These are phyloP conservation scores for Varecia variegata DNA, from an alignment of 2,797 vertebrate species.

Conservation along the genomic window DNA sequence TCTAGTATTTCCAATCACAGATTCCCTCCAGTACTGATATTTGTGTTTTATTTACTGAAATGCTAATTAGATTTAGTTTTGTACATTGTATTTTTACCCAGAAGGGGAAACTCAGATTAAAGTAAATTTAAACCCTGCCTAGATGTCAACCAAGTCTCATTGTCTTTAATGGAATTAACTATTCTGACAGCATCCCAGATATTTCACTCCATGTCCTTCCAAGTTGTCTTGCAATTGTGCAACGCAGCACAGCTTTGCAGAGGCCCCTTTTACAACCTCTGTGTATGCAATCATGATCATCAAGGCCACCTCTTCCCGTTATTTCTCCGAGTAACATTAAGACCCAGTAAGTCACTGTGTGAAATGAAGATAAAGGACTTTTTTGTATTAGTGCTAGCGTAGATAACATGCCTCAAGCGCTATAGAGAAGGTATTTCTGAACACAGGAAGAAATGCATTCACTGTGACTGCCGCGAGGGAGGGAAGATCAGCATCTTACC, in stretches of 20 bases:
- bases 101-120: neutral
- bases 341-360: neutral
- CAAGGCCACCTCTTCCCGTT: neutral
- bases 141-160: neutral
- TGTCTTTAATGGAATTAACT: neutral
- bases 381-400: neutral
- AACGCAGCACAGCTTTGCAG: neutral
- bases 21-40: neutral
- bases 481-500: neutral
- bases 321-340: neutral
- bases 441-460: neutral
- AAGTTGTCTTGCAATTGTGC: neutral
- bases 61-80: neutral
- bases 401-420: neutral
- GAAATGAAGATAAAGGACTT: constrained; percentile 19
- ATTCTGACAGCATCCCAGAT: neutral
- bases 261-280: neutral
- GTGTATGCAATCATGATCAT: neutral
- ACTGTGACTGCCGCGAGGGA: neutral
- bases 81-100: neutral
- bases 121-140: neutral
- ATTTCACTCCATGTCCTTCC: neutral
- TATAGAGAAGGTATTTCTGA: neutral
- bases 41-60: constrained; percentile 3
- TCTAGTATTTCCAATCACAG: neutral